Conservation (phyloP, 2,888 invertebrate species). For the Argyresthia albistria region DNA sequence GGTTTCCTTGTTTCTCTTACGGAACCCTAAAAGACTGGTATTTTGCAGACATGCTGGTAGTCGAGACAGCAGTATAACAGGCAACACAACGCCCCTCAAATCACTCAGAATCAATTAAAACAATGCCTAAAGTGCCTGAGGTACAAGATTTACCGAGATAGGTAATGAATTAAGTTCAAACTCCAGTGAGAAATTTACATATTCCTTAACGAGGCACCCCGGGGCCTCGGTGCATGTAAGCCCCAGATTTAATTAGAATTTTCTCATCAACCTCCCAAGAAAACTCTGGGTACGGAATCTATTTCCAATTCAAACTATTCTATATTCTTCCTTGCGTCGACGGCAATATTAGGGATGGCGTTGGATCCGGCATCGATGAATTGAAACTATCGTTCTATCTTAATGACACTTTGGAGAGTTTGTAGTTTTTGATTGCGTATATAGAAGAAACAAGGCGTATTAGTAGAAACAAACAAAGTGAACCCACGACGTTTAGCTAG, state of each 20-base stretch:
- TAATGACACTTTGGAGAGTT: neutral
- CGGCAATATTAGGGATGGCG: slow-evolving; percentile 3
- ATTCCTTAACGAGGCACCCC: slow-evolving; percentile 17
- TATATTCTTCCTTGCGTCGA: slow-evolving; percentile 7
- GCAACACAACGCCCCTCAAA: too few relatives aligned
- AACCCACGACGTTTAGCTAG: neutral
- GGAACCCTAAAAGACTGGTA: too few relatives aligned
- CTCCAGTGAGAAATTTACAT: slow-evolving; percentile 15
- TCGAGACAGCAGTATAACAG: too few relatives aligned
- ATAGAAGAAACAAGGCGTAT: neutral
- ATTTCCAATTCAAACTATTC: slow-evolving; percentile 56
- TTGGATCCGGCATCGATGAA: neutral
- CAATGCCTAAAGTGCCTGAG: neutral
- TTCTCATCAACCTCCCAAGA: slow-evolving; percentile 30
- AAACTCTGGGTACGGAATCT: slow-evolving; percentile 37
- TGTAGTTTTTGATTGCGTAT: neutral
- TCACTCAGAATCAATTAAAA: neutral
- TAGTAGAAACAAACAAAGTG: neutral
- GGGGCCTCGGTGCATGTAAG: slow-evolving; percentile 29
- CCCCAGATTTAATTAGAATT: slow-evolving; percentile 49
- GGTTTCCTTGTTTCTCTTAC: too few relatives aligned
- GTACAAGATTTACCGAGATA: slow-evolving; percentile 3
- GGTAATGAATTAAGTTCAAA: slow-evolving; percentile 4
- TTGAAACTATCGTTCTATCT: neutral
- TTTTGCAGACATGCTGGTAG: too few relatives aligned